Evolutionary conservation across 37 sponge, comb jelly and placozoan genomes (phyloP).

Genomic region (Beroe forskalii): DNA sequence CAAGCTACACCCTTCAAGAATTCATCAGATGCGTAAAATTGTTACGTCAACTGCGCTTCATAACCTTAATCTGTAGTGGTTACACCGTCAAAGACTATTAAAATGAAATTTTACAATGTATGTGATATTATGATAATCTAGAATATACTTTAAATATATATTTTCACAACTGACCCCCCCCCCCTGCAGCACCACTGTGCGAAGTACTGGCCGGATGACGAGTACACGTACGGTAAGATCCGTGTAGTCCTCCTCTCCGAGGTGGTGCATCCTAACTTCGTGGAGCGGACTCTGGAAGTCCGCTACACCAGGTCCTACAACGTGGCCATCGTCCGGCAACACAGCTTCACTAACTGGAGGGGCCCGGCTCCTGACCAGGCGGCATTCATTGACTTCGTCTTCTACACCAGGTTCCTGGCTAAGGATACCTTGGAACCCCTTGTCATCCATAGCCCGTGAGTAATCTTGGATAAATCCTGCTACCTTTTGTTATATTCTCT

Average conservation of each 20-base stretch:
- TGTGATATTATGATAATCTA: no score
- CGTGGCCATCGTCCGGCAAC: not conserved
- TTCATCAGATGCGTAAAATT: no score
- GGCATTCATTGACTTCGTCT: constrained; percentile 55
- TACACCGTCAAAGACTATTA: no score
- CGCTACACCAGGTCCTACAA: not conserved
- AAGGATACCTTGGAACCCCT: constrained; percentile 25
- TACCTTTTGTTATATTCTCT: no score
- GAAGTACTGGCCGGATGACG: constrained; percentile 60
- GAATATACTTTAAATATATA: no score
- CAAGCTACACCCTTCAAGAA: no score
- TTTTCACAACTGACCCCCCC: no score
- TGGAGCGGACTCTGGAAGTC: constrained; percentile 39
- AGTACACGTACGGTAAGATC: constrained; percentile 49
- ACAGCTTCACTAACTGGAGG: constrained; percentile 49
- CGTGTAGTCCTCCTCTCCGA: constrained; percentile 18
- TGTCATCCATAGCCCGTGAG: constrained; percentile 58
- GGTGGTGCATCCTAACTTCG: constrained; percentile 21
- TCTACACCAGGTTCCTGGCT: constrained; percentile 39
- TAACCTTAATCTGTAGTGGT: no score
- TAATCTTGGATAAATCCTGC: no score
- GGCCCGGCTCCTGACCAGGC: constrained; percentile 60
- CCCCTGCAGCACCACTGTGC: constrained; percentile 58
- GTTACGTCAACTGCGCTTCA: no score
- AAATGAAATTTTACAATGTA: no score